Evolutionary conservation across 2,113 vertebrate species (phyloP).

Genomic region (Amazona vittata): DNA sequence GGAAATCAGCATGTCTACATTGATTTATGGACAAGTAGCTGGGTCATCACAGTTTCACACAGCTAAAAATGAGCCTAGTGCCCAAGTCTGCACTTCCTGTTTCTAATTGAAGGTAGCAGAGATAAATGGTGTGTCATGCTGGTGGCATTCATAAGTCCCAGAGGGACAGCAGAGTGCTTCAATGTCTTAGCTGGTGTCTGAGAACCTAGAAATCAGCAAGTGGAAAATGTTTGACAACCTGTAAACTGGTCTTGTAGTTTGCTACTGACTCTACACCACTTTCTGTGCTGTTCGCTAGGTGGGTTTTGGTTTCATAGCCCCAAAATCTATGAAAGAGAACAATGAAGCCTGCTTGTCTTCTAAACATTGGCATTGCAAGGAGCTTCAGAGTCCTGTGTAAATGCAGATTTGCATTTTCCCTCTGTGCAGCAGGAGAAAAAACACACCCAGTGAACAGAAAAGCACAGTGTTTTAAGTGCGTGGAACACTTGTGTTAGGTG

Average conservation of each 20-base stretch:
- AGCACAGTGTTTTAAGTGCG: not conserved
- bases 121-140: not conserved
- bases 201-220: not conserved
- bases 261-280: not conserved
- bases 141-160: not conserved
- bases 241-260: not conserved
- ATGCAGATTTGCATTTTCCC: not conserved
- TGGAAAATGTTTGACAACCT: not conserved
- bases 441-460: not conserved
- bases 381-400: not conserved
- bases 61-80: constrained; percentile 12
- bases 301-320: not conserved
- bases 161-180: not conserved
- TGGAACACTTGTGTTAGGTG: not conserved
- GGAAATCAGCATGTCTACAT: constrained; percentile 25
- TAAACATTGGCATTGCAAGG: not conserved
- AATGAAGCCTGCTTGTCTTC: not conserved
- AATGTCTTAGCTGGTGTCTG: not conserved
- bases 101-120: not conserved
- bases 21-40: constrained; percentile 39
- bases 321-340: not conserved
- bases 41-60: not conserved
- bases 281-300: not conserved
- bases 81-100: not conserved
- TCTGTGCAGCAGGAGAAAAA: not conserved